These are phyloP conservation scores for Leptatherina wallacei DNA, from an alignment of 2,797 vertebrate species.

Conservation along the genomic window DNA sequence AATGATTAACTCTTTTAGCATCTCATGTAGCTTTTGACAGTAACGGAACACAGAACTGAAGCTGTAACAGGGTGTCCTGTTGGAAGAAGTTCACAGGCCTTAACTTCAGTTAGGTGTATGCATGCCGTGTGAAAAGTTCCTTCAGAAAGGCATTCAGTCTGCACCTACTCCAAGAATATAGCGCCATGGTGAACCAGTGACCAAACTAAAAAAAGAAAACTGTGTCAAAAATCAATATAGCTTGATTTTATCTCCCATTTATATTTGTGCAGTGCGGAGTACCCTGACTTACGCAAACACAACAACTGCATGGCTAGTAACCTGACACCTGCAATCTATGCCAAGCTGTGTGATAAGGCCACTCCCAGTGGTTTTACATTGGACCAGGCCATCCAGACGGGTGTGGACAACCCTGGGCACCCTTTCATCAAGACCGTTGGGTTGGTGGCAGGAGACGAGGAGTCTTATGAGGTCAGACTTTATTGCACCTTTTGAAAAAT, in stretches of 20 bases:
- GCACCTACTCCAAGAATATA: conserved; percentile 9
- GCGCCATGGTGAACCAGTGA: neutral
- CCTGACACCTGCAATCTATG: conserved; percentile 92
- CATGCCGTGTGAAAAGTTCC: conserved; percentile 6
- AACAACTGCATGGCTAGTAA: conserved; percentile 98
- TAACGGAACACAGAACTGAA: neutral
- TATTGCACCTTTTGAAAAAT: neutral
- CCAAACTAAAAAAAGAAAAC: neutral
- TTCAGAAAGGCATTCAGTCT: conserved; percentile 17
- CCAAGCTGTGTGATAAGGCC: conserved; percentile 89
- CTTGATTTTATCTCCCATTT: conserved; percentile 29
- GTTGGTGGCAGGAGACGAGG: conserved; percentile 93
- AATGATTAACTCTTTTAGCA: neutral
- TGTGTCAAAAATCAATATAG: conserved; percentile 3
- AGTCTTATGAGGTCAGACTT: conserved; percentile 91
- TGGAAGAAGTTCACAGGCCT: too few relatives aligned
- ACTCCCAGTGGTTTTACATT: conserved; percentile 93
- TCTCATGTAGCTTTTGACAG: neutral
- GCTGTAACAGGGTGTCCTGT: too few relatives aligned
- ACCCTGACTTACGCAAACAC: conserved; percentile 95
- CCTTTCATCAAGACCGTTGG: conserved; percentile 94
- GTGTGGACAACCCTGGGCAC: conserved; percentile 97
- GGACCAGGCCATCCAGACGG: conserved; percentile 96
- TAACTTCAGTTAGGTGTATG: neutral
- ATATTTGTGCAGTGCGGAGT: conserved; percentile 88